phyloP scores from a whole-genome alignment of 2,888 invertebrate species.

The Parelbella ahira region DNA sequence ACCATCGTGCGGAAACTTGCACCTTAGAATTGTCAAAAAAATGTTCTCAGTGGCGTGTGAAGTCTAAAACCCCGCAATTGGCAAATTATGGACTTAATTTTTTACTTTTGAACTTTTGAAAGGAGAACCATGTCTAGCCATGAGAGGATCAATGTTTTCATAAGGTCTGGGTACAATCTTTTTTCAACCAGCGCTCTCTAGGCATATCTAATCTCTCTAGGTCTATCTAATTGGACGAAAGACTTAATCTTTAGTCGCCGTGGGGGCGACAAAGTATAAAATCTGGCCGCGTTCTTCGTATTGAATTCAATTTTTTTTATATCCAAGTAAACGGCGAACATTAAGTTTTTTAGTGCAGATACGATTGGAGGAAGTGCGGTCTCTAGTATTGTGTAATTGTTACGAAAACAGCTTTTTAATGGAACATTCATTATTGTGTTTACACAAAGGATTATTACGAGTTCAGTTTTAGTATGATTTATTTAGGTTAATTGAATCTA shows the following conservation, averaged over 20 bases:
- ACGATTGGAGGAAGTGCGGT: slow-evolving; percentile 22
- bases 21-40: too few species aligned
- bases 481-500: slow-evolving; percentile 5
- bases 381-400: slow-evolving; percentile 25
- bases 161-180: too few species aligned
- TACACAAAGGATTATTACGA: slow-evolving; percentile 7
- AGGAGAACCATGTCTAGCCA: too few species aligned
- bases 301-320: slow-evolving; percentile 22
- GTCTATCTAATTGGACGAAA: too few species aligned
- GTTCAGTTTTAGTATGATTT: background rate
- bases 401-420: slow-evolving; percentile 13
- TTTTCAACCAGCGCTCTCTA: too few species aligned
- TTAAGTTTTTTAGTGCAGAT: slow-evolving; percentile 25
- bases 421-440: slow-evolving; percentile 7
- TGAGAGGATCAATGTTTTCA: too few species aligned
- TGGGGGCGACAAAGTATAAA: background rate
- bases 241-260: background rate
- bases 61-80: too few species aligned
- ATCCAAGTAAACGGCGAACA: slow-evolving; percentile 5
- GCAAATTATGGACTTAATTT: too few species aligned
- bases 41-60: too few species aligned
- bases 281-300: slow-evolving; percentile 6
- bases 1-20: too few species aligned
- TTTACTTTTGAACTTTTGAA: too few species aligned
- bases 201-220: too few species aligned